Evolutionary conservation across 2,888 invertebrate species (phyloP).

Genomic region (Cataglyphis livida): DNA sequence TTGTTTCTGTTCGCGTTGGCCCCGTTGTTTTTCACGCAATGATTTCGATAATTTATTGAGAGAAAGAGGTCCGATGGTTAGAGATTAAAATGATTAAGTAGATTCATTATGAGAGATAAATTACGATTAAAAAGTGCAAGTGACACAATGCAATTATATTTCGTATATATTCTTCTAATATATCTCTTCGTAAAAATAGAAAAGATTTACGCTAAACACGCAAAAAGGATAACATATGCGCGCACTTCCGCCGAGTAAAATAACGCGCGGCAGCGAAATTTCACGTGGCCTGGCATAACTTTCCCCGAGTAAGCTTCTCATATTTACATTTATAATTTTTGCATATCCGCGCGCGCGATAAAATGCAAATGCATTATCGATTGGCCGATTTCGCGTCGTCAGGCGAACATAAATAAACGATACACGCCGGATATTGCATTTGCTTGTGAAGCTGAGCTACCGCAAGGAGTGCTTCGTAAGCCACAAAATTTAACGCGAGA

Average conservation of each 20-base stretch:
- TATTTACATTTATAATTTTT: slow-evolving; percentile 44
- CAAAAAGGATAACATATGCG: slow-evolving; percentile 27
- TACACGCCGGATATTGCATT: background rate
- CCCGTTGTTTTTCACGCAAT: background rate
- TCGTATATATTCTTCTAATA: background rate
- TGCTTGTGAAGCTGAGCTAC: too few species aligned
- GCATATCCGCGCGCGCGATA: slow-evolving; percentile 11
- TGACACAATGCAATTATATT: background rate
- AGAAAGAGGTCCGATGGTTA: background rate
- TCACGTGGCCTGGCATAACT: slow-evolving; percentile 22
- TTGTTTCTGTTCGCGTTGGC: background rate
- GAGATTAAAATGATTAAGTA: background rate
- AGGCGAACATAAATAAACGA: background rate
- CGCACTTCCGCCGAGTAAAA: background rate
- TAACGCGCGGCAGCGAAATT: slow-evolving; percentile 14
- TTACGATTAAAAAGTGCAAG: slow-evolving; percentile 20
- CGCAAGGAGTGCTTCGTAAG: background rate
- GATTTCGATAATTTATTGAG: background rate
- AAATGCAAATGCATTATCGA: slow-evolving; percentile 46
- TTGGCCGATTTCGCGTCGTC: background rate
- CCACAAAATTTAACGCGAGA: background rate
- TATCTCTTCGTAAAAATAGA: background rate
- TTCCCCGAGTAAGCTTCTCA: background rate
- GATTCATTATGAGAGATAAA: background rate
- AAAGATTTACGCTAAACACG: slow-evolving; percentile 41